Evolutionary conservation across 2,113 vertebrate species (phyloP).

Genomic region (Campylorhamphus procurvoides): DNA sequence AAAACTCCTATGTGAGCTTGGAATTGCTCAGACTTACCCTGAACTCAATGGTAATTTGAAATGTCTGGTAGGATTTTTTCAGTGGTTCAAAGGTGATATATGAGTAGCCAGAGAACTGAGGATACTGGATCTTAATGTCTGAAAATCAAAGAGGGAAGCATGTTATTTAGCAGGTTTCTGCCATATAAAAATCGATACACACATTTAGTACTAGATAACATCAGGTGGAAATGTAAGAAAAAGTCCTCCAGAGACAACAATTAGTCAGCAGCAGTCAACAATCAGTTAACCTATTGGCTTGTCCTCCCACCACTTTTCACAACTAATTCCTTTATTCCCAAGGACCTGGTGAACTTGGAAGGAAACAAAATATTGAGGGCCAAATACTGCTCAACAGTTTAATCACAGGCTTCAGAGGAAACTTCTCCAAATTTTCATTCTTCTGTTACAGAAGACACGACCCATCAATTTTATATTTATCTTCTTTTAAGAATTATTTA

Average conservation of each 20-base stretch:
- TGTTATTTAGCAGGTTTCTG: background rate
- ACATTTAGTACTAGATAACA: background rate
- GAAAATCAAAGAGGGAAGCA: constrained; percentile 48
- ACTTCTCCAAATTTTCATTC: background rate
- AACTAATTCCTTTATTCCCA: background rate
- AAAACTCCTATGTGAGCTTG: background rate
- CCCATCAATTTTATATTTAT: background rate
- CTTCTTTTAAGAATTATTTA: background rate
- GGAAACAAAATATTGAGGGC: background rate
- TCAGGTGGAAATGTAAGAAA: background rate
- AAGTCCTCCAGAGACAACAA: background rate
- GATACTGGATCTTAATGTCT: constrained; percentile 89
- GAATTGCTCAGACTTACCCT: constrained; percentile 78
- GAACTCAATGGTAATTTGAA: constrained; percentile 94
- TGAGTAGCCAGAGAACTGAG: constrained; percentile 92
- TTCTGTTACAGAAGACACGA: background rate
- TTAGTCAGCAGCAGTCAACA: background rate
- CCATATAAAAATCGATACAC: background rate
- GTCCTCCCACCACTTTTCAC: background rate
- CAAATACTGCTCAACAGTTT: background rate
- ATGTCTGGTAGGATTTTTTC: constrained; percentile 93
- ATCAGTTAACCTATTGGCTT: background rate
- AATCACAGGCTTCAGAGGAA: background rate
- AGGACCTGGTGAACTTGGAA: background rate
- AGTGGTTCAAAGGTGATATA: constrained; percentile 94